Base-by-base conservation (phyloP, 1,140 invertebrate species). In the Eriocheir sinensis region DNA sequence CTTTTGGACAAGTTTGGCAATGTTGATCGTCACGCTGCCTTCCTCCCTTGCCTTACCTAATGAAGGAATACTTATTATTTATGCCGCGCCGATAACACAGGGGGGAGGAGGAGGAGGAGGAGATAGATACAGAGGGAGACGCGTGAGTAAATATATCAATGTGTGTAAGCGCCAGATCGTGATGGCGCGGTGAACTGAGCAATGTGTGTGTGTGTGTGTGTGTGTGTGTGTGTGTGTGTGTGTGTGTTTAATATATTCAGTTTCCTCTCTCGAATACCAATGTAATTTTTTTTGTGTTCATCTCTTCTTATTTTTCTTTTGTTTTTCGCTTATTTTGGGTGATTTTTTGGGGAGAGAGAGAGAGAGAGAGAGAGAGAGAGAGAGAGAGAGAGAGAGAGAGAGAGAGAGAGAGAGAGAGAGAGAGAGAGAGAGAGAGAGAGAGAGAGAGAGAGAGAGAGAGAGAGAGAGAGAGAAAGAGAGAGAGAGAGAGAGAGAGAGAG, bases 381-480 rank as follows among this genome's bases (percentile, higher is more conserved):
- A 1, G 12, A 21, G 60, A 21, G 12, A 72, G 21, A 72, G 21
- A 72, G 21, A 72, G 60, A 72, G 60, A 72, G 60, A 72, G 60
- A 72, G 60, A 72, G 60, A 72, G 60, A 72, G 60, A 72, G 60
- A 72, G 60, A 72, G 60, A 72, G 60, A 27, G 60, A 72, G 60
- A 72, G 60, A 72, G 60, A 72, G 60, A 72, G 60, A 72, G 60
- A 72, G 60, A 72, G 83, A 40, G 83, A 40, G 83, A 40, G 83
- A 40, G 83, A 40, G 83, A 86, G 83, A 90, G 89, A 90, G 89
- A 72, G 89, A 90, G 89, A 90, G 89, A 90, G 89, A 90, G 89
- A 90, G 89, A 90, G 89, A 90, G 89, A n/a, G 89, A 90, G 48
- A 60, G 89, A 53, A 44, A 90, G 48, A 60, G 48, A 53, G 48